Evolutionary conservation across 2,888 invertebrate genomes (phyloP), one percentile per base, ranked within the genome.

Genomic region (Onchidella celtica): DNA sequence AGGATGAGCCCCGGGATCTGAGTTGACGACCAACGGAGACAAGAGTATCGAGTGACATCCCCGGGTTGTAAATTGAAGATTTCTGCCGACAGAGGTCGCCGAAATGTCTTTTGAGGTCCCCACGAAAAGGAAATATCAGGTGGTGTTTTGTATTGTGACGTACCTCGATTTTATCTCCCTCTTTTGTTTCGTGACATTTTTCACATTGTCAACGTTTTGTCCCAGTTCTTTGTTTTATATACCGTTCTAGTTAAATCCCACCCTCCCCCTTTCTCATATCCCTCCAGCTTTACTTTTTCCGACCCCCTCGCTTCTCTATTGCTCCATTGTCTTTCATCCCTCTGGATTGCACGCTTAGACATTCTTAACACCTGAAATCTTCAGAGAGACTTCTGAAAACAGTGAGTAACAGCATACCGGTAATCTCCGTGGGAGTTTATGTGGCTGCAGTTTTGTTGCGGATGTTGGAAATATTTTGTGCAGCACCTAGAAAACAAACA

Each of bases 41-140:
- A 75, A 65, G 75, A 47, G 47, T 75, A 75, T 75, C 75, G n/a
- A 29, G 65, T 75, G 75, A 47, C 75, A 63, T 21, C 14, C 3
- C 29, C 29, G 65, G 59, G 63, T 29, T 40, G 75, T 27, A 47
- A 47, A 65, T 29, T 65, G 65, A 65, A 47, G 75, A 65, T 65
- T 65, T 36, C 47, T 32, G 11, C 3, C 2, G 75, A 3, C 65
- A 65, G 75, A 75, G 75, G 75, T 75, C 32, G 61, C 75, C 1
- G n/a, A 74, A 61, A 61, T 3, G 38, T 36, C 40, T 75, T 75
- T 75, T 40, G 73, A 73, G 32, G 59, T 73, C 61, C 27, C 27
- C 61, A 59, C 73, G 72, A 11, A 73, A 21, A 36, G 61, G 73
- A 73, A 73, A 73, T 73, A 73, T 73, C 73, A 0, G 61, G 61